Evolutionary conservation across 2,113 vertebrate species (phyloP).

Genomic region (Lethenteron reissneri): DNA sequence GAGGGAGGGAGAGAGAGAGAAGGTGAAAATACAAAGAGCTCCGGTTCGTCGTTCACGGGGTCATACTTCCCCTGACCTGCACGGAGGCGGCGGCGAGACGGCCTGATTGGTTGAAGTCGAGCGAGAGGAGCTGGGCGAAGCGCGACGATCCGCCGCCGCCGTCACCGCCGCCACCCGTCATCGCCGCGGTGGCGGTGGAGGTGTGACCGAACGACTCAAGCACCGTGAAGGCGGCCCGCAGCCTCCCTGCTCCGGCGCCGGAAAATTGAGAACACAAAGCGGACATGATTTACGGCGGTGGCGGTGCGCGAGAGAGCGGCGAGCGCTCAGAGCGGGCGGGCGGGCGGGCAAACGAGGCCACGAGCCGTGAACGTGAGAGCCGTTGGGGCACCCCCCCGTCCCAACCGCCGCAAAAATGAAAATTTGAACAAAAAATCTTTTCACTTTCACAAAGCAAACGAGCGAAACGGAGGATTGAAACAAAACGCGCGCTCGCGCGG

Average conservation of each 20-base stretch:
- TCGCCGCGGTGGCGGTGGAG: conserved; percentile 25
- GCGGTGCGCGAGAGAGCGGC: no score
- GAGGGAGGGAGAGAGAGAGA: no score
- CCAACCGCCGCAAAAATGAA: not conserved
- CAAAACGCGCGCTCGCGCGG: no score
- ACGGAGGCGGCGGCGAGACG: conserved; percentile 84
- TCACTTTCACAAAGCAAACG: not conserved
- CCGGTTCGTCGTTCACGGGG: not conserved
- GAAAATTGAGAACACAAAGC: not conserved
- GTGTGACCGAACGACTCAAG: conserved; percentile 88
- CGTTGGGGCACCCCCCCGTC: no score
- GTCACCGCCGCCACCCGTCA: no score
- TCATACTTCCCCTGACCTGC: conserved; percentile 33
- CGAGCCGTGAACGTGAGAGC: no score
- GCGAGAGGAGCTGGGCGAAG: conserved; percentile 78
- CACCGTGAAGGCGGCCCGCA: conserved; percentile 80
- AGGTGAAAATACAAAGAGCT: not conserved
- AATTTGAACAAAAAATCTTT: not conserved
- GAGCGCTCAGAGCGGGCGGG: no score
- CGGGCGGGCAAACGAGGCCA: no score
- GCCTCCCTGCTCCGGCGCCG: conserved; percentile 52
- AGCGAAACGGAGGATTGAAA: not conserved
- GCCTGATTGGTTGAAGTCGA: conserved; percentile 87
- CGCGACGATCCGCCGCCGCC: conserved; percentile 42
- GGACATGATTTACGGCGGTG: no score